Evolutionary conservation across 2,888 invertebrate species (phyloP).

Genomic region (Corbicula japonica): DNA sequence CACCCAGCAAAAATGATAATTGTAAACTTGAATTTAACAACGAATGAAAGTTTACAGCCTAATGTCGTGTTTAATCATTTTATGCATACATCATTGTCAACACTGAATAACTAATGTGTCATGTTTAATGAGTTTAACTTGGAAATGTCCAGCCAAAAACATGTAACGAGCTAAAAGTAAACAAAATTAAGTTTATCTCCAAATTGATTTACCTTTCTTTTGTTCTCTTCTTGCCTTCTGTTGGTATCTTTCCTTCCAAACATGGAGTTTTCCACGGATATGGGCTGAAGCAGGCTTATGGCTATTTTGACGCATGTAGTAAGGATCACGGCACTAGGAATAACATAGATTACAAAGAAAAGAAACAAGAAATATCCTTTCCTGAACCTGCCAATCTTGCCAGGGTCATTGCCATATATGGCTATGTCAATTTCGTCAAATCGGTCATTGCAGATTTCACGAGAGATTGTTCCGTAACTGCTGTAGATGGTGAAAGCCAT

Average conservation of each 20-base stretch:
- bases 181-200: no score
- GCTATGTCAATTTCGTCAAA: slow-evolving; percentile 84
- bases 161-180: no score
- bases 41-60: no score
- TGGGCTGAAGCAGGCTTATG: slow-evolving; percentile 78
- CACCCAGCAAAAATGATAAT: no score
- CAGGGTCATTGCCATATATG: slow-evolving; percentile 67
- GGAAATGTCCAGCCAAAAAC: no score
- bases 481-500: slow-evolving; percentile 82
- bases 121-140: no score
- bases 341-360: slow-evolving; percentile 86
- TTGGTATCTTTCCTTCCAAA: slow-evolving; percentile 69
- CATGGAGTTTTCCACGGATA: slow-evolving; percentile 70
- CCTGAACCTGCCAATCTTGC: slow-evolving; percentile 74
- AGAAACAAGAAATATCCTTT: slow-evolving; percentile 86
- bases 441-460: slow-evolving; percentile 86
- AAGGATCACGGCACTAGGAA: slow-evolving; percentile 86
- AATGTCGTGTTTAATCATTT: no score
- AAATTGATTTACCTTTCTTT: slow-evolving; percentile 85
- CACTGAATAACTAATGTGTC: no score
- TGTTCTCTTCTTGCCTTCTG: slow-evolving; percentile 82
- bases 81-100: no score
- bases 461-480: slow-evolving; percentile 84
- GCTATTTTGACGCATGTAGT: slow-evolving; percentile 81
- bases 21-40: no score